A percentile compares a stretch with the other conserved stretches of the same genome.
phyloP scores from a whole-genome alignment of 2,888 invertebrate species.

The Cryptosula pallasiana region DNA sequence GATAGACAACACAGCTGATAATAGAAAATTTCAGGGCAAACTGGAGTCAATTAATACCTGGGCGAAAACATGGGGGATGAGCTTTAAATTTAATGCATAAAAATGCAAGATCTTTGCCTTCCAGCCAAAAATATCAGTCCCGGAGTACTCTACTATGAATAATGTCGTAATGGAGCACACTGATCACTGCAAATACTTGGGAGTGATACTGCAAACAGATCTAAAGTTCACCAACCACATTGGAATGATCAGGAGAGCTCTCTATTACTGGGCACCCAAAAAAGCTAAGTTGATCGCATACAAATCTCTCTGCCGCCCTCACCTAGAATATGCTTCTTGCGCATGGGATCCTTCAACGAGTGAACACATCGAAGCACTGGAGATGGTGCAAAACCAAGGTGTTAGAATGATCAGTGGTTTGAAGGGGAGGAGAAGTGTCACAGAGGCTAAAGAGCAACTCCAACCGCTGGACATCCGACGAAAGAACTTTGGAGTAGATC shows the following conservation, averaged over 20 bases:
- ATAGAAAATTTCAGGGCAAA: slow-evolving; percentile 3
- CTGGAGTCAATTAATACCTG: slow-evolving; percentile 12
- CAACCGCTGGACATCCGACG: neutral
- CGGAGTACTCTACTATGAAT: slow-evolving; percentile 1
- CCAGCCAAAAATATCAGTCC: neutral
- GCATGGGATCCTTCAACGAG: too few species aligned
- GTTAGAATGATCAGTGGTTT: too few species aligned
- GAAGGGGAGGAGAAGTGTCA: too few species aligned
- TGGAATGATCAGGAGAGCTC: too few species aligned
- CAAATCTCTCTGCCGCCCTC: too few species aligned
- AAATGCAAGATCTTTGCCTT: slow-evolving; percentile 22
- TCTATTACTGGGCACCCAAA: neutral
- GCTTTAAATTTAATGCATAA: slow-evolving; percentile 18
- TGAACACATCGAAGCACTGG: too few species aligned
- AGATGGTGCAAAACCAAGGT: too few species aligned
- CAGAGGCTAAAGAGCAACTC: too few species aligned
- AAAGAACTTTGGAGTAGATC: neutral
- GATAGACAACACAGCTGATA: slow-evolving; percentile 3
- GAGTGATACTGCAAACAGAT: neutral
- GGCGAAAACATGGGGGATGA: slow-evolving; percentile 18
- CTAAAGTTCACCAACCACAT: neutral
- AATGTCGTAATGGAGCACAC: slow-evolving; percentile 6
- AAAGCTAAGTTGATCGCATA: neutral
- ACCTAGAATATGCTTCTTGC: too few species aligned
- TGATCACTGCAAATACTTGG: slow-evolving; percentile 6